A percentile compares a stretch with the other conserved stretches of the same genome.
Conservation (phyloP, 2,888 invertebrate genomes). For the Drosophila aldrichi region DNA sequence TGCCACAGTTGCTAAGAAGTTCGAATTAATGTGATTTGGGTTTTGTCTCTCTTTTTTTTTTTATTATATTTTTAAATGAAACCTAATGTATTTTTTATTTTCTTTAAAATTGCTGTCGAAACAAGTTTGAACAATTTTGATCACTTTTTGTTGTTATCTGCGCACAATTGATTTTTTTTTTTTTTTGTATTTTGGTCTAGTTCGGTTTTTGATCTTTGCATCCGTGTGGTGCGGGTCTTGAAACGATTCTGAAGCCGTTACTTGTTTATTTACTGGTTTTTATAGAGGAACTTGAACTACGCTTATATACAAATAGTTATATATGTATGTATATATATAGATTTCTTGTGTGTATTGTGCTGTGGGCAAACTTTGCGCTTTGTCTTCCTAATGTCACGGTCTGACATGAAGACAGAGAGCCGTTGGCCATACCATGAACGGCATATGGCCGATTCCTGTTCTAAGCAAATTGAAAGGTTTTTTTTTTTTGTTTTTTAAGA, state of each 20-base stretch:
- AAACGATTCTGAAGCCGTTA: slow-evolving; percentile 71
- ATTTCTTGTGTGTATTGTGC: slow-evolving; percentile 18
- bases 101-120: slow-evolving; percentile 33
- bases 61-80: slow-evolving; percentile 11
- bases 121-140: slow-evolving; percentile 62
- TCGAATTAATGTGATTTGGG: slow-evolving; percentile 10
- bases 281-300: slow-evolving; percentile 70
- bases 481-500: slow-evolving; percentile 36
- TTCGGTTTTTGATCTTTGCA: slow-evolving; percentile 55
- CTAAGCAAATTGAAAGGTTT: slow-evolving; percentile 59
- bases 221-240: slow-evolving; percentile 72
- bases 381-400: slow-evolving; percentile 65
- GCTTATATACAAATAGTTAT: background rate
- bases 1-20: slow-evolving; percentile 45
- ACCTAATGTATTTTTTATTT: slow-evolving; percentile 23
- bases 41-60: background rate
- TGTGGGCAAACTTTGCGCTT: slow-evolving; percentile 40
- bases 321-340: slow-evolving; percentile 1
- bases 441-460: slow-evolving; percentile 48
- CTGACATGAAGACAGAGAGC: slow-evolving; percentile 37
- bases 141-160: slow-evolving; percentile 31
- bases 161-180: background rate
- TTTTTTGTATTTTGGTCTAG: slow-evolving; percentile 36
- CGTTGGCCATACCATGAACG: slow-evolving; percentile 12
- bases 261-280: slow-evolving; percentile 78